Evolutionary conservation across 1,140 invertebrate genomes (phyloP), one percentile per base, ranked within the genome.

Genomic region (Ips typographus): DNA sequence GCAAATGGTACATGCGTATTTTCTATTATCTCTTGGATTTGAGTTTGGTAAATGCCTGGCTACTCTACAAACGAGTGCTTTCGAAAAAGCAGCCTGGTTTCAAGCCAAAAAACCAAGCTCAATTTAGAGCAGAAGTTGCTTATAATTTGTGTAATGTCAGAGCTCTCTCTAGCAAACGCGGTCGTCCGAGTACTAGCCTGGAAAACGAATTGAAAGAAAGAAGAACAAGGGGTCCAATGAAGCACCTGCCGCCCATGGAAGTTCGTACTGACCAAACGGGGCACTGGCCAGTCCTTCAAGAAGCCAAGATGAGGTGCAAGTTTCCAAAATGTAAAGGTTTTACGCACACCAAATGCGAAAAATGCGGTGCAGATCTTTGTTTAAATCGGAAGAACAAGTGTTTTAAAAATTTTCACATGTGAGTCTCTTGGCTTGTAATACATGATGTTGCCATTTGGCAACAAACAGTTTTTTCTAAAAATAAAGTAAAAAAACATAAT

Each of bases 11-110:
- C n/a, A 52, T 65, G 63, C 57, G 6, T 58, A 63, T 78, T 43
- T 78, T 77, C 59, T 77, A 74, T 41, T 76, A 78, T 63, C 44
- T 78, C 6, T 3, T 76, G 8, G 71, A 77, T 53, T 49, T 76
- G 52, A 59, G 61, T 6, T 58, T 77, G 8, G 65, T 74, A 41
- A 78, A 78, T 65, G 70, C 75, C 6, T 75, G 74, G 68, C 43
- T 73, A 4, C 40, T 73, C 42, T 72, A 71, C 36, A 71, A 58
- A 64, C 67, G 61, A 41, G 55, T 38, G 40, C 22, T 40, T 37
- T 39, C 4, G 42, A 2, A 70, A 61, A 71, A 67, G 55, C 1
- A 39, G 6, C 39, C 3, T 36, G 37, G 41, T n/a, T n/a, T n/a
- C 37, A 66, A 72, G 68, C 22, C 41, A 4, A 41, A 55, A 4